phyloP scores from a whole-genome alignment of 2,797 vertebrate species.

The Perodicticus potto region DNA sequence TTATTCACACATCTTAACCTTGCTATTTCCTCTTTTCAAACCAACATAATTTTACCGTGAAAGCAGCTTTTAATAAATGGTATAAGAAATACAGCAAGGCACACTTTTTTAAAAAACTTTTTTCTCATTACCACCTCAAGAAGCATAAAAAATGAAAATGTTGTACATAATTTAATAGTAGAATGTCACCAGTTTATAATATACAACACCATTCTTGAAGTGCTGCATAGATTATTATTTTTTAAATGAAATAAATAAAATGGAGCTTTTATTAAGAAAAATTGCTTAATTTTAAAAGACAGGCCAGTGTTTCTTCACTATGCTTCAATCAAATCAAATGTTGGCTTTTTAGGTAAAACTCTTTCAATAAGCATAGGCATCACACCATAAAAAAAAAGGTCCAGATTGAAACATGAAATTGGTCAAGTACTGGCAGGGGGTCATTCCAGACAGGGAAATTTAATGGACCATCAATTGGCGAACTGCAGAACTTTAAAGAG shows the following conservation, averaged over 20 bases:
- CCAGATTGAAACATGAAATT: constrained; percentile 86
- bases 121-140: constrained; percentile 90
- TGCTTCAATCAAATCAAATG: constrained; percentile 85
- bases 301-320: constrained; percentile 82
- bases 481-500: constrained; percentile 82
- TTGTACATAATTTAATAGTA: constrained; percentile 88
- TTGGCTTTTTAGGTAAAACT: constrained; percentile 84
- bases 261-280: constrained; percentile 73
- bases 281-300: constrained; percentile 84
- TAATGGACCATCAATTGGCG: constrained; percentile 70
- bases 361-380: constrained; percentile 84
- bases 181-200: constrained; percentile 89
- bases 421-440: constrained; percentile 77
- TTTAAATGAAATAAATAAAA: constrained; percentile 88
- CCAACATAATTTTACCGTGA: constrained; percentile 89
- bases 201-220: constrained; percentile 92
- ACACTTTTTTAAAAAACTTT: constrained; percentile 91
- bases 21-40: constrained; percentile 89
- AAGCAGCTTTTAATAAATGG: constrained; percentile 94
- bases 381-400: constrained; percentile 80
- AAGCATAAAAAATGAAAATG: constrained; percentile 90
- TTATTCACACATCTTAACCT: constrained; percentile 91
- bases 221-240: constrained; percentile 96
- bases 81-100: constrained; percentile 98
- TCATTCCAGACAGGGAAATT: constrained; percentile 83